A percentile compares a stretch with the other conserved stretches of the same genome.
These are phyloP conservation scores for Oscheius sp. DNA, from an alignment of 1,140 invertebrate species.

Conservation along the genomic window DNA sequence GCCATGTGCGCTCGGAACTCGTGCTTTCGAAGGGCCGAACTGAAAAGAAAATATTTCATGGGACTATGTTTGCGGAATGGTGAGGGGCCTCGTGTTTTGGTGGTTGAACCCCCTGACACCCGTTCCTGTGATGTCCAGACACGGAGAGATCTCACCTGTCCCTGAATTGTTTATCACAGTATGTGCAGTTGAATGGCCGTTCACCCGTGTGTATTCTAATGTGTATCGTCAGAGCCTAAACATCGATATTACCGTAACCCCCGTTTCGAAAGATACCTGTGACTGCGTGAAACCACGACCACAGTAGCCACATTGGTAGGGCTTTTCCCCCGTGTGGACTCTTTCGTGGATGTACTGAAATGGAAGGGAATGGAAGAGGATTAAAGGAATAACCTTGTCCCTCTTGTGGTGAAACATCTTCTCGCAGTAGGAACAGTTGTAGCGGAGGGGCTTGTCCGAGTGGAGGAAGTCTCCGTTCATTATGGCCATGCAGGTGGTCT, in stretches of 20 bases:
- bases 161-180: constrained; percentile 20
- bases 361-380: background rate
- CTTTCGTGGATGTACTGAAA: constrained; percentile 73
- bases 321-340: constrained; percentile 86
- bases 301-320: constrained; percentile 92
- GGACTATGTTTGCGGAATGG: background rate
- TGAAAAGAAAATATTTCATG: background rate
- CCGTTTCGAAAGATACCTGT: no score
- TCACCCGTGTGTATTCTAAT: constrained; percentile 33
- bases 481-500: background rate
- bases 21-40: constrained; percentile 34
- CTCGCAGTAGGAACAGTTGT: constrained; percentile 17
- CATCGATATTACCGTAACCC: no score
- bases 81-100: no score
- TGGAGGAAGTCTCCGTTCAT: constrained; percentile 3
- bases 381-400: background rate
- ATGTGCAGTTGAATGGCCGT: constrained; percentile 17
- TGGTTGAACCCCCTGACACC: background rate
- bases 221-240: constrained; percentile 32
- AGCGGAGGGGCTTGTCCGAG: constrained; percentile 11
- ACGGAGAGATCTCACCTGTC: constrained; percentile 27
- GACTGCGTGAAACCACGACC: constrained; percentile 88
- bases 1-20: constrained; percentile 19
- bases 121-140: background rate
- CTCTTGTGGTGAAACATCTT: constrained; percentile 24